Evolutionary conservation across 2,888 invertebrate species (phyloP), one percentile per base, ranked within the genome.

Genomic region (Athetis lepigone): DNA sequence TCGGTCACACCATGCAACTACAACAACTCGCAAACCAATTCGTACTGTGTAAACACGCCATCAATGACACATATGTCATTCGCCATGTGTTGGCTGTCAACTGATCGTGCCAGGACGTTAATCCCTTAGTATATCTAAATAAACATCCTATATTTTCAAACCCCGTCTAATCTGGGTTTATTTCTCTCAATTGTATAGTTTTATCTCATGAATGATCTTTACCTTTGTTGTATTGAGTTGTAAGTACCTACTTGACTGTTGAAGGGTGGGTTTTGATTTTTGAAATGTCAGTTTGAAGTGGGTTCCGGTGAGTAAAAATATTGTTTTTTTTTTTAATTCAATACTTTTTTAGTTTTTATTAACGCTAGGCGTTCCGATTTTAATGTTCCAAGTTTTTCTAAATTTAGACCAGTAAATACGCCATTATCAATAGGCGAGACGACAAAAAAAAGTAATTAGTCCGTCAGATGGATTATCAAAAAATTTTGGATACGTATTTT

Each of bases 241-340:
- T 63, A n/a, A n/a, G n/a, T n/a, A n/a, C n/a, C n/a, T n/a, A 27
- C 61, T 77, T 75, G 78, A 77, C 61, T 77, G 70, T 33, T 61
- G 27, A 59, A 61, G 62, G 76, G 65, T 18, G 40, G n/a, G 9
- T 21, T 29, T n/a, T n/a, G 42, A 39, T 18, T 4, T 16, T 7
- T 42, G 13, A 23, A 16, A 13, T 27, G 29, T 29, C n/a, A 37
- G 8, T 13, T 56, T 42, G 9, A 19, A 29, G 3, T 39, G 47
- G 77, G 75, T 74, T 74, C 75, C 33, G 43, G 18, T 47, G 19
- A 11, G 47, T 1, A 19, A 13, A 33, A 33, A 29, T 42, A 18
- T 27, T 27, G 27, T 3, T 40, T 1, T 52, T 27, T 8, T 1
- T 29, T 29, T 29, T 29, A 11, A 29, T 29, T 1, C 11, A 11